Percentiles rank a stretch among this genome's conserved stretches.
phyloP scores from a whole-genome alignment of 2,888 invertebrate species.

The Harpalus rubripes region DNA sequence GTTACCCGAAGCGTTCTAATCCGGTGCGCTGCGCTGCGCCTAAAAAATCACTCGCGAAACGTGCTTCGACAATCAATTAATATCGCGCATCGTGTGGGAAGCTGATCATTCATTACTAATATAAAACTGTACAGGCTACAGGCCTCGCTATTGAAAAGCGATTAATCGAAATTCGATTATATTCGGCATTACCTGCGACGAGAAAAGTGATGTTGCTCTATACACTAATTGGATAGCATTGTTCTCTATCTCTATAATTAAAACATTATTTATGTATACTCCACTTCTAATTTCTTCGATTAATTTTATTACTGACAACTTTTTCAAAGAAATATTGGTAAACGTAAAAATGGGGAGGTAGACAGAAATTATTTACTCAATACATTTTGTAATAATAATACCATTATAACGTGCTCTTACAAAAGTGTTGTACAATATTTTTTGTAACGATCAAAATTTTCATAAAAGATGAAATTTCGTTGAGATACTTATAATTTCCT shows the following conservation, averaged over 20 bases:
- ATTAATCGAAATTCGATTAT: conserved; percentile 52
- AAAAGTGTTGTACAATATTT: too few species aligned
- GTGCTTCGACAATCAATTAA: conserved; percentile 53
- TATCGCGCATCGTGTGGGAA: conserved; percentile 24
- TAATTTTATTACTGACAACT: too few species aligned
- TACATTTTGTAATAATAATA: too few species aligned
- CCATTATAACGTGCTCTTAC: too few species aligned
- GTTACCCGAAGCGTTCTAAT: conserved; percentile 47
- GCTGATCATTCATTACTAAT: conserved; percentile 38
- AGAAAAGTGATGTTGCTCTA: conserved; percentile 41
- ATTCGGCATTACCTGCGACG: conserved; percentile 39
- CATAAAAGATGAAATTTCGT: too few species aligned
- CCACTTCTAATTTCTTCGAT: neutral
- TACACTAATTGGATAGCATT: conserved; percentile 30
- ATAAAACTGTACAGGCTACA: conserved; percentile 22
- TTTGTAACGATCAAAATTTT: too few species aligned
- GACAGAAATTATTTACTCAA: too few species aligned
- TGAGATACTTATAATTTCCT: too few species aligned
- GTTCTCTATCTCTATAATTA: conserved; percentile 21
- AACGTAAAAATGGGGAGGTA: too few species aligned
- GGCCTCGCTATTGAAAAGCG: conserved; percentile 22
- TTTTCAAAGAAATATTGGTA: too few species aligned
- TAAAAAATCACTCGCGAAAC: conserved; percentile 42
- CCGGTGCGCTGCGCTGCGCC: conserved; percentile 1
- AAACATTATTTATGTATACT: conserved; percentile 18